phyloP scores from a whole-genome alignment of 1,140 invertebrate genomes.

The Diuraphis noxia region DNA sequence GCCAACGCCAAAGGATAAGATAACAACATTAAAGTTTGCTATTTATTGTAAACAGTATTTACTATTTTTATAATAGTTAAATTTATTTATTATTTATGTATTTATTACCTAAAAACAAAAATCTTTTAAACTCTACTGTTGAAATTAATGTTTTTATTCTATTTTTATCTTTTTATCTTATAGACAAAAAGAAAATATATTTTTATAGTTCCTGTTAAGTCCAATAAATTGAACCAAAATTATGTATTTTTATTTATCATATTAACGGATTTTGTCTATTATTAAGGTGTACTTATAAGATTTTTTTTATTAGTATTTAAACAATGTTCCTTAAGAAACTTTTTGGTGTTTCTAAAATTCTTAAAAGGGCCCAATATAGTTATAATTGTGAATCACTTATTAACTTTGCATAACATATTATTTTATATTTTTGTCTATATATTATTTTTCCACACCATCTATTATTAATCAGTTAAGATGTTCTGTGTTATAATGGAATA shows the following conservation, averaged over 20 bases:
- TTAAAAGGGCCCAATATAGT: background rate
- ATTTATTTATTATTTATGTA: background rate
- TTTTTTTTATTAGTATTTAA: conserved; percentile 10
- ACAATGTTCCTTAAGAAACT: conserved; percentile 28
- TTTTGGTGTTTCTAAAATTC: background rate
- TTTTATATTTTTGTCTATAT: background rate
- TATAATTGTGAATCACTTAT: conserved; percentile 8
- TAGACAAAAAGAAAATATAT: conserved; percentile 10
- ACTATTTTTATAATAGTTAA: conserved; percentile 12
- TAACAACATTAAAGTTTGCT: background rate
- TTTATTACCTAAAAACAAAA: background rate
- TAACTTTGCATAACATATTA: background rate
- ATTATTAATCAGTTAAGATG: background rate
- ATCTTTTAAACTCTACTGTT: background rate
- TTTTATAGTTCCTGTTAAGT: conserved; percentile 46
- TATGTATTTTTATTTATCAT: background rate
- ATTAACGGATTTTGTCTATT: conserved; percentile 17
- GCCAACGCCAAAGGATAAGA: conserved; percentile 43
- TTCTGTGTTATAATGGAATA: background rate
- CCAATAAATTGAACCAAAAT: conserved; percentile 16
- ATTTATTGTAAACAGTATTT: background rate
- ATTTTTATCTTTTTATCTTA: background rate
- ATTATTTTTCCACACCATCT: background rate
- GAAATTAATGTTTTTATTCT: background rate
- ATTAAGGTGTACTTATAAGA: background rate